A percentile compares a stretch with the other conserved stretches of the same genome.
These are phyloP conservation scores for Sycophila texana DNA, from an alignment of 2,888 invertebrate genomes.

Conservation along the genomic window DNA sequence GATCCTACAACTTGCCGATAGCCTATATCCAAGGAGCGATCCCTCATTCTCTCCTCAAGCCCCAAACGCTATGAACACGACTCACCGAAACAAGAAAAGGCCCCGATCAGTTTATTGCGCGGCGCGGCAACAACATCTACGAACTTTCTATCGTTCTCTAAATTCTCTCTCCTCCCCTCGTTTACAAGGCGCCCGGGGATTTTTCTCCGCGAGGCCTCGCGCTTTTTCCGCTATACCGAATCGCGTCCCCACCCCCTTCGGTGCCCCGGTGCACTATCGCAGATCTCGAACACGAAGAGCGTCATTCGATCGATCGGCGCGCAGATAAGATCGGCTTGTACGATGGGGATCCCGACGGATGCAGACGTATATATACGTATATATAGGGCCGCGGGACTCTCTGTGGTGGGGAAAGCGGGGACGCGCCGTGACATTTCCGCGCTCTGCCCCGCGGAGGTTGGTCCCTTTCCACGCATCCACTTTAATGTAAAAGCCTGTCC, in stretches of 20 bases:
- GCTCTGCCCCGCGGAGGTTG: background rate
- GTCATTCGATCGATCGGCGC: slow-evolving; percentile 56
- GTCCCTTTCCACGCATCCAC: slow-evolving; percentile 16
- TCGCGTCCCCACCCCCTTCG: background rate
- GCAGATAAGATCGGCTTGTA: slow-evolving; percentile 53
- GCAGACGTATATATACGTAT: background rate
- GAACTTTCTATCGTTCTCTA: slow-evolving; percentile 43
- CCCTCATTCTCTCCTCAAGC: slow-evolving; percentile 21
- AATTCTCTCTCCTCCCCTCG: slow-evolving; percentile 21
- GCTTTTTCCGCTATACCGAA: slow-evolving; percentile 21
- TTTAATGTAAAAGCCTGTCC: slow-evolving; percentile 38
- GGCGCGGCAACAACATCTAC: slow-evolving; percentile 39
- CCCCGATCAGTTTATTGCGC: slow-evolving; percentile 40
- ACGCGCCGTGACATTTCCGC: slow-evolving; percentile 37
- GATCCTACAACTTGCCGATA: too few species aligned
- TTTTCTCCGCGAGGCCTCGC: slow-evolving; percentile 8
- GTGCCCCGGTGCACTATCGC: slow-evolving; percentile 32
- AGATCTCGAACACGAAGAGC: slow-evolving; percentile 51
- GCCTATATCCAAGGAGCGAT: background rate
- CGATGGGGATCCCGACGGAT: slow-evolving; percentile 22
- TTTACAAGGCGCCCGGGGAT: slow-evolving; percentile 38
- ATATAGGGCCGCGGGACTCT: background rate
- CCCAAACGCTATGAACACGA: background rate
- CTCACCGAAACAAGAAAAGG: slow-evolving; percentile 35
- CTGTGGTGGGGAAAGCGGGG: slow-evolving; percentile 8